Evolutionary conservation across 2,797 vertebrate genomes (phyloP).

Genomic region (Podargus strigoides): DNA sequence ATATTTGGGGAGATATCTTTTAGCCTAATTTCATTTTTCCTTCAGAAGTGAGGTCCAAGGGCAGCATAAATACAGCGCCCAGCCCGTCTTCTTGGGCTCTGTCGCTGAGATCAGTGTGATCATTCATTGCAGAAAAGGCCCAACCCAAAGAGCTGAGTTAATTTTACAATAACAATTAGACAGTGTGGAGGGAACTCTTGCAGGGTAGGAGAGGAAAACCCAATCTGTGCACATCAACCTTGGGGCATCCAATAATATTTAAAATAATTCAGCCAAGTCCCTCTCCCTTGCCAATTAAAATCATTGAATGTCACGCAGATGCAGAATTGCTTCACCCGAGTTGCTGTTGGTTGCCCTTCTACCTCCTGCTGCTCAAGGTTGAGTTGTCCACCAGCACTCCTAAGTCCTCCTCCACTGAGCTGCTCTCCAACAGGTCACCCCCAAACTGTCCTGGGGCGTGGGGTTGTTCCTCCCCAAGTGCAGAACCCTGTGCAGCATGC

Average conservation of each 20-base stretch:
- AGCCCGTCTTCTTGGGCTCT: background rate
- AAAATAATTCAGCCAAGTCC: background rate
- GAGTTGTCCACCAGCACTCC: too few species aligned
- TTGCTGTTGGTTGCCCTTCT: too few species aligned
- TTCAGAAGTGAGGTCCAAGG: background rate
- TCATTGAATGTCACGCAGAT: background rate
- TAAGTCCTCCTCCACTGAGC: too few species aligned
- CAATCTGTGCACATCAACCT: too few species aligned
- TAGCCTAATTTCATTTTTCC: background rate
- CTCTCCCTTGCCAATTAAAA: background rate
- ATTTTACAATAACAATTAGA: background rate
- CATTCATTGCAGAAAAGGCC: background rate
- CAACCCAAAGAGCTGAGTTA: background rate
- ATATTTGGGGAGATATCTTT: background rate
- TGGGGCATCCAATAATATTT: background rate
- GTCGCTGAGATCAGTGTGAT: rapidly evolving
- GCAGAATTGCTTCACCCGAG: background rate
- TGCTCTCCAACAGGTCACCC: too few species aligned
- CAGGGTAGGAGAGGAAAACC: background rate
- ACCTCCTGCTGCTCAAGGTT: too few species aligned
- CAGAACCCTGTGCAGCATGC: too few species aligned
- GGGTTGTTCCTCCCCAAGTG: too few species aligned
- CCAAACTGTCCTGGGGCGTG: too few species aligned
- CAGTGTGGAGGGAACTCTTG: too few species aligned
- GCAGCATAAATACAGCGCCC: background rate